Evolutionary conservation across 2,113 vertebrate species (phyloP).

Genomic region (Phodopus roborovskii): DNA sequence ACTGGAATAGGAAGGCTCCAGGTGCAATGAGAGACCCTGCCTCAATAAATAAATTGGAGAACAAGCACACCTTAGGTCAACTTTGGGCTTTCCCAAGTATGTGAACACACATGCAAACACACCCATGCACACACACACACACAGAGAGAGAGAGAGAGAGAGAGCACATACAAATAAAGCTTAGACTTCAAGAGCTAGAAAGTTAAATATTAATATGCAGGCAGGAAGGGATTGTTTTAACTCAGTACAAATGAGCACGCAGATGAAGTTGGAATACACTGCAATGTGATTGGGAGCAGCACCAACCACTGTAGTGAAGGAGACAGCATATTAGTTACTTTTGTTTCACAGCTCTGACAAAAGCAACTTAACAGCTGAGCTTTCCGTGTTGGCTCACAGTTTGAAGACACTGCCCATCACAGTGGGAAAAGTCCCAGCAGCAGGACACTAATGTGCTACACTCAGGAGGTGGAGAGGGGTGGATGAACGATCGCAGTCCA

Average conservation of each 20-base stretch:
- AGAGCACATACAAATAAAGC: not conserved
- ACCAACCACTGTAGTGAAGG: not conserved
- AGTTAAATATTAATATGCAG: not conserved
- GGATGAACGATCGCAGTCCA: not conserved
- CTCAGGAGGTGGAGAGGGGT: not conserved
- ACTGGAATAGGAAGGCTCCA: not conserved
- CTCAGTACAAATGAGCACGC: not conserved
- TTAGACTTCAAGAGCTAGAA: not conserved
- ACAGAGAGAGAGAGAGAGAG: too few species aligned
- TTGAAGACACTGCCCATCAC: not conserved
- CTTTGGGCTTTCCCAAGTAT: not conserved
- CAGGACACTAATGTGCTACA: not conserved
- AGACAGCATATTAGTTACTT: not conserved
- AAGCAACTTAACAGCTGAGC: too few species aligned
- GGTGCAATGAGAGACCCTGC: not conserved
- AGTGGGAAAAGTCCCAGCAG: not conserved
- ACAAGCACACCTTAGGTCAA: not conserved
- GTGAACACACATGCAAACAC: not conserved
- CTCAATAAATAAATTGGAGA: not conserved
- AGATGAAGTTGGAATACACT: not conserved
- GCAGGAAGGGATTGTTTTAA: not conserved
- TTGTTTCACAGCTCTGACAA: not conserved
- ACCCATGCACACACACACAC: not conserved
- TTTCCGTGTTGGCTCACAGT: not conserved
- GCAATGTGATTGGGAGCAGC: not conserved